Evolutionary conservation across 2,888 invertebrate genomes (phyloP).

Genomic region (Eugnorisma glareosa): DNA sequence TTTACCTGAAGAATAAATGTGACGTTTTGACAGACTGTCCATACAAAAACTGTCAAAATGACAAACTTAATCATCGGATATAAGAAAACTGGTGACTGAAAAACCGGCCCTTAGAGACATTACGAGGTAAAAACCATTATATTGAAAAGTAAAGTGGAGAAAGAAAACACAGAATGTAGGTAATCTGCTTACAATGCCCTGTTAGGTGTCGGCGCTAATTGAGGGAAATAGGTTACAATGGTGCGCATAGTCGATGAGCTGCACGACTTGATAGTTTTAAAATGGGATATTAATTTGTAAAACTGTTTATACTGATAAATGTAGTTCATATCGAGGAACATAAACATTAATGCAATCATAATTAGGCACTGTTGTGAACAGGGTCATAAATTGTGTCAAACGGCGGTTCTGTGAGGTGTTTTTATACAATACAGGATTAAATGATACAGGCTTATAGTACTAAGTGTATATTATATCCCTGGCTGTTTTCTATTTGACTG

Average conservation of each 20-base stretch:
- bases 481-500: background rate
- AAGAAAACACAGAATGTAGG: conserved; percentile 29
- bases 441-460: background rate
- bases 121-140: conserved; percentile 20
- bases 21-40: too few species aligned
- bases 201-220: conserved; percentile 59
- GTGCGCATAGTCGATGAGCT: conserved; percentile 41
- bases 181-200: conserved; percentile 58
- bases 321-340: background rate
- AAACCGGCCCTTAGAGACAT: too few species aligned
- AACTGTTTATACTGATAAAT: conserved; percentile 11
- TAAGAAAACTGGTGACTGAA: too few species aligned
- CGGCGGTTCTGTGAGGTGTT: background rate
- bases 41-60: too few species aligned
- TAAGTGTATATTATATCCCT: background rate
- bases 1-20: too few species aligned
- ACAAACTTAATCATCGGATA: too few species aligned
- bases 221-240: conserved; percentile 58
- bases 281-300: conserved; percentile 23
- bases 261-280: conserved; percentile 31
- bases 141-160: conserved; percentile 18
- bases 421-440: background rate
- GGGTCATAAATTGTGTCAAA: background rate
- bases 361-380: background rate
- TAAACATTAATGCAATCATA: background rate